Conservation (phyloP, 2,113 vertebrate genomes). For the Corydoras maculifer region DNA sequence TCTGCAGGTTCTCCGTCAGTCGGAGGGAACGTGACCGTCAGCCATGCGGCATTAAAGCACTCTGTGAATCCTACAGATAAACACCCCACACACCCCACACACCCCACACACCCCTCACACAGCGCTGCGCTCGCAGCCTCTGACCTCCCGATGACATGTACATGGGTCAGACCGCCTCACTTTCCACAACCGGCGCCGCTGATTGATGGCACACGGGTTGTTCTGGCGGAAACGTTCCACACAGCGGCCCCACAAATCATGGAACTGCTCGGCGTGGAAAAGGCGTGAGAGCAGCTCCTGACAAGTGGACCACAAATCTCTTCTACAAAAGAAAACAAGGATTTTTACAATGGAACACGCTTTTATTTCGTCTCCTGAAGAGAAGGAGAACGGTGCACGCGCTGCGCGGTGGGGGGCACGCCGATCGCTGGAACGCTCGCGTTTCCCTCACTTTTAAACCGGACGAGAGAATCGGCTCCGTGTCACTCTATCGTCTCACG, state of each 20-base stretch:
- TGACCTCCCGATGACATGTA: constrained; percentile 37
- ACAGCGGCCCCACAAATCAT: background rate
- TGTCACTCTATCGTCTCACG: too few species aligned
- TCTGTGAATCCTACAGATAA: constrained; percentile 10
- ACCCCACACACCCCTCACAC: background rate
- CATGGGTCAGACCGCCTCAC: constrained; percentile 29
- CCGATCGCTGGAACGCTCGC: too few species aligned
- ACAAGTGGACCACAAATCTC: background rate
- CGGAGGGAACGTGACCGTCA: constrained; percentile 11
- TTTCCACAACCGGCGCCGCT: background rate
- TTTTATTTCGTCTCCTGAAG: background rate
- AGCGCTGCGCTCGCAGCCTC: background rate
- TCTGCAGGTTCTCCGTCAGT: background rate
- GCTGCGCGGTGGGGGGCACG: background rate
- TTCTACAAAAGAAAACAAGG: background rate
- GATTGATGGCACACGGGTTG: background rate
- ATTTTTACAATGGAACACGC: background rate
- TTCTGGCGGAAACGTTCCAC: background rate
- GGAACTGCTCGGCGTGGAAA: background rate
- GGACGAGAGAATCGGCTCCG: too few species aligned
- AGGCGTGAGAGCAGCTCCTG: background rate
- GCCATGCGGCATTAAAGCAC: background rate
- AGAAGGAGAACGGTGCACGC: background rate
- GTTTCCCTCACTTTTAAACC: too few species aligned
- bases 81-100: constrained; percentile 16